Conservation (phyloP, 2,888 invertebrate species). For the Phaedon cochleariae region DNA sequence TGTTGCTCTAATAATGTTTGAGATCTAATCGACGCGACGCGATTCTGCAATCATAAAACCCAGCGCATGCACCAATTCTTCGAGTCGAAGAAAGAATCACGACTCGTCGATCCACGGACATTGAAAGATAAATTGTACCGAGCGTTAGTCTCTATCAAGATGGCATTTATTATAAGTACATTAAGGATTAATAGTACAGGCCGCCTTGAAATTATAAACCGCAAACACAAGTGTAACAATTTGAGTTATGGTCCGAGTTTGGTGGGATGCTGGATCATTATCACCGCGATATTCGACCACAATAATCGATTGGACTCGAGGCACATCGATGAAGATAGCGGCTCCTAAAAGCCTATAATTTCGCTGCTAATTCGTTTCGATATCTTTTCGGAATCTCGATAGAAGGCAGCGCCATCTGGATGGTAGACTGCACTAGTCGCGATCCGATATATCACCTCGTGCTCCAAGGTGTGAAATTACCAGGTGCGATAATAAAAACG, state of each 20-base stretch:
- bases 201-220: constrained; percentile 60
- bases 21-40: too few relatives aligned
- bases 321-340: constrained; percentile 59
- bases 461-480: not conserved
- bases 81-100: constrained; percentile 12
- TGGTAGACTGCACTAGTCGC: not conserved
- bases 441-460: not conserved
- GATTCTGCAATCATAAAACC: not conserved
- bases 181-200: constrained; percentile 51
- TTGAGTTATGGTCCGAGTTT: constrained; percentile 59
- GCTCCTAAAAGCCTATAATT: constrained; percentile 63
- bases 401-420: constrained; percentile 21
- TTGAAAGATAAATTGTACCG: constrained; percentile 31
- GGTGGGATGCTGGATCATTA: constrained; percentile 56
- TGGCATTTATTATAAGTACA: constrained; percentile 51
- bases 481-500: not conserved
- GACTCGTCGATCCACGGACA: constrained; percentile 21
- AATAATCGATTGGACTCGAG: constrained; percentile 62
- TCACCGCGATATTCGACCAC: constrained; percentile 57
- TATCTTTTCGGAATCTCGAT: constrained; percentile 58
- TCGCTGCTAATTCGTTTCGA: constrained; percentile 62
- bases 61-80: not conserved
- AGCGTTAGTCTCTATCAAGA: constrained; percentile 41
- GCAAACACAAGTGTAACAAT: constrained; percentile 59
- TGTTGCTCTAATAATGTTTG: too few relatives aligned